Base-by-base conservation (phyloP, 1,140 invertebrate genomes). In the Pissodes strobi region DNA sequence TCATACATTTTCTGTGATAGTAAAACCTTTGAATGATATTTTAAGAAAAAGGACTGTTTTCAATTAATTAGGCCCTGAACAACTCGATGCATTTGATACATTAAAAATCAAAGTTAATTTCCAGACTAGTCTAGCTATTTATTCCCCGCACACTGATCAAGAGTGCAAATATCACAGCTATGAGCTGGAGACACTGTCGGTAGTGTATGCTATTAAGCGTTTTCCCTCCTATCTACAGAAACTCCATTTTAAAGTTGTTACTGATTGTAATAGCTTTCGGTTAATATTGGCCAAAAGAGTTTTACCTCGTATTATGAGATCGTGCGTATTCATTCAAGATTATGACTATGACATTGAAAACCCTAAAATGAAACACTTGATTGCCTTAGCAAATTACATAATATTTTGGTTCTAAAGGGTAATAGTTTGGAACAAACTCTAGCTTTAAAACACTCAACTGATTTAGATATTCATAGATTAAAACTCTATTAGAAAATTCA, bases 1-100 rank as follows among this genome's bases (percentile, higher is more conserved):
- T 2, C 38, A 39, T 5, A 51, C 57, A 48, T 67, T 71, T 62
- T 51, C 67, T 9, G 52, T 12, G 13, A 55, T 65, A 23, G 51
- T 60, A 25, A 48, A 51, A 48, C 69, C 67, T 1, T 43, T 70
- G 10, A 63, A 66, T 55, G 49, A 66, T 23, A 15, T 66, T 0
- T 38, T 71, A 37, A 57, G 34, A 41, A 57, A 69, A 21, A 41
- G 70, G n/a, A 53, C 9, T 19, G 43, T 2, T 19, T 52, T 41
- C n/a, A n/a, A n/a, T 51, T 1, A 43, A 1, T 59, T 52, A 30
- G 22, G 19, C 10, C 2, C 8, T 12, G 9, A 58, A 4, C 8
- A 53, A 38, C 3, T 9, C 19, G 17, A 34, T 27, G 25, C 22
- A 8, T 53, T 53, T 53, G 51, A 53, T 9, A 51, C 12, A 22